Conservation (phyloP, 2,888 invertebrate species). For the Synergus laeviventris region DNA sequence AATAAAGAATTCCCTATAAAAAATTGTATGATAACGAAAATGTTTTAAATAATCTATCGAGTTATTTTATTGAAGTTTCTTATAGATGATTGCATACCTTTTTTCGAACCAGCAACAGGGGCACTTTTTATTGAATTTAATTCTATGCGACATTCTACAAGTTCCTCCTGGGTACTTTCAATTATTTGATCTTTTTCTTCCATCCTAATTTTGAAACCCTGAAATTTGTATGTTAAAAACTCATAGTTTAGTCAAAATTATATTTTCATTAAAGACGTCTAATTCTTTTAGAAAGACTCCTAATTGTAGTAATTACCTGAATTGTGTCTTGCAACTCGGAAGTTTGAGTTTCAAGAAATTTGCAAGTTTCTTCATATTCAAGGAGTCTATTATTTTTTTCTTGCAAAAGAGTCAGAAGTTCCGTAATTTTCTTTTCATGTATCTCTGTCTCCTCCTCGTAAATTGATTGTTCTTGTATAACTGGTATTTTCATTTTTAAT, state of each 20-base stretch:
- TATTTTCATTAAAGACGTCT: too few species aligned
- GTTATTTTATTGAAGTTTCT: not conserved
- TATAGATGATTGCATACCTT: constrained; percentile 49
- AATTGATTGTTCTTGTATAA: constrained; percentile 17
- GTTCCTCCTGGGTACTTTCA: constrained; percentile 61
- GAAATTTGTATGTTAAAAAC: not conserved
- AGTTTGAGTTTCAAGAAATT: constrained; percentile 28
- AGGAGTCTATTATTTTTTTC: constrained; percentile 34
- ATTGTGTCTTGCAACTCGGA: constrained; percentile 39
- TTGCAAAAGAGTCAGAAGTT: constrained; percentile 38
- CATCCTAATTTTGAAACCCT: constrained; percentile 52
- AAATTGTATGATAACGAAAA: not conserved
- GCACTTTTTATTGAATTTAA: constrained; percentile 54
- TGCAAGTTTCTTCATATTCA: constrained; percentile 35
- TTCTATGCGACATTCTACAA: constrained; percentile 59
- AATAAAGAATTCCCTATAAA: constrained; percentile 69
- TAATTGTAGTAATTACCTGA: constrained; percentile 14
- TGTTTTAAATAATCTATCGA: not conserved
- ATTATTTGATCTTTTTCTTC: constrained; percentile 57
- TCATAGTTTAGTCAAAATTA: not conserved
- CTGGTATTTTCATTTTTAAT: constrained; percentile 36
- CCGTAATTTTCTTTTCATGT: constrained; percentile 41
- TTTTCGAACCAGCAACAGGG: constrained; percentile 55
- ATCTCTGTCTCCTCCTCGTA: not conserved
- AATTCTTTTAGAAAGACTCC: not conserved